These are phyloP conservation scores for Propithecus perrieri DNA, from an alignment of 2,797 vertebrate species.

Conservation along the genomic window DNA sequence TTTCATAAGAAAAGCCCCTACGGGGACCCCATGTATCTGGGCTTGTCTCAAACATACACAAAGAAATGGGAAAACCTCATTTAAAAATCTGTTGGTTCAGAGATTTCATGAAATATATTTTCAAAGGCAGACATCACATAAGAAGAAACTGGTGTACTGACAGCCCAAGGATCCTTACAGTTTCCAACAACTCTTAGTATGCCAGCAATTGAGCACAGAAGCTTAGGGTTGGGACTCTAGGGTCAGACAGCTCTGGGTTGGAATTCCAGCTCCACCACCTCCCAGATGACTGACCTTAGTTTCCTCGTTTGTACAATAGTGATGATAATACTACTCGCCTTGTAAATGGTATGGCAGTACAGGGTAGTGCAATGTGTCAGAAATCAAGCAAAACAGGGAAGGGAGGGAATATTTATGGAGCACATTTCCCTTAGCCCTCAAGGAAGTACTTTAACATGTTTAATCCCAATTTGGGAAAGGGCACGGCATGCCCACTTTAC, in stretches of 20 bases:
- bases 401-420: not conserved
- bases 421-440: not conserved
- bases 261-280: not conserved
- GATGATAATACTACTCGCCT: not conserved
- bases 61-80: not conserved
- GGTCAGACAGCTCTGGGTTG: not conserved
- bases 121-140: not conserved
- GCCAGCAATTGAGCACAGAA: not conserved
- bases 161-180: not conserved
- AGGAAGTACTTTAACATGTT: not conserved
- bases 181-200: not conserved
- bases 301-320: not conserved
- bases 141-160: not conserved
- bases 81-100: not conserved
- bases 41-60: not conserved
- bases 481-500: not conserved
- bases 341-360: not conserved
- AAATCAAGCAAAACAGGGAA: not conserved
- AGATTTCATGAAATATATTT: not conserved
- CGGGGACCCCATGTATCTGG: not conserved
- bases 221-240: not conserved
- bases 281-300: not conserved
- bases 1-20: not conserved
- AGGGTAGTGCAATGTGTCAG: not conserved
- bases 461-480: not conserved